Conservation (phyloP, 2,113 vertebrate genomes). For the Anthoscopus minutus region DNA sequence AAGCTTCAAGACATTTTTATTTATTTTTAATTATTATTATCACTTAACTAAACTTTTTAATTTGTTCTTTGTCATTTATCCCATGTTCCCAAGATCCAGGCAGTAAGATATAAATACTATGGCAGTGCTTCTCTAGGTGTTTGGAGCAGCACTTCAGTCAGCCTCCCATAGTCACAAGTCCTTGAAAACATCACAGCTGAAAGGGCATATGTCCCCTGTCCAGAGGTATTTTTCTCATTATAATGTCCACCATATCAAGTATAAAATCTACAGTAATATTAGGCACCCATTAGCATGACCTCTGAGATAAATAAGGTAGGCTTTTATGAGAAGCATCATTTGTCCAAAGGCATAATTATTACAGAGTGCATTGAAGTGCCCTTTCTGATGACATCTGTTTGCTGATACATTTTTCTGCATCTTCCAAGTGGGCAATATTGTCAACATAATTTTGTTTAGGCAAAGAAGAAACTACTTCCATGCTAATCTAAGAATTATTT, state of each 20-base stretch:
- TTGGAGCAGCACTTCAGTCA: not conserved
- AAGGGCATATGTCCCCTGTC: not conserved
- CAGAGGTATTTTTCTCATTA: not conserved
- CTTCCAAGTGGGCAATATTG: not conserved
- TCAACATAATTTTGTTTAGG: not conserved
- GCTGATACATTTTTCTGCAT: not conserved
- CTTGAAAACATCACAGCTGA: not conserved
- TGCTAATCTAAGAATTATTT: not conserved
- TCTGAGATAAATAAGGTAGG: not conserved
- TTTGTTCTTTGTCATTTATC: not conserved
- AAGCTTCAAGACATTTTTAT: not conserved
- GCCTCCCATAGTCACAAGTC: not conserved
- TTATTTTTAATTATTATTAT: not conserved
- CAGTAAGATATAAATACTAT: not conserved
- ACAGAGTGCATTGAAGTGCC: not conserved
- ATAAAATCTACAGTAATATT: not conserved
- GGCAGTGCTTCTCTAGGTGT: not conserved
- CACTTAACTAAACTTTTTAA: not conserved
- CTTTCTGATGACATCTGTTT: not conserved
- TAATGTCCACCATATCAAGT: not conserved
- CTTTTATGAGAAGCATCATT: not conserved
- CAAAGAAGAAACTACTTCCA: not conserved
- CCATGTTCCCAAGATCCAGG: not conserved
- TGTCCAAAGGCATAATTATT: not conserved
- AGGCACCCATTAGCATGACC: not conserved